These are phyloP conservation scores for Ursus arctos DNA, from an alignment of 2,113 vertebrate genomes.

Conservation along the genomic window DNA sequence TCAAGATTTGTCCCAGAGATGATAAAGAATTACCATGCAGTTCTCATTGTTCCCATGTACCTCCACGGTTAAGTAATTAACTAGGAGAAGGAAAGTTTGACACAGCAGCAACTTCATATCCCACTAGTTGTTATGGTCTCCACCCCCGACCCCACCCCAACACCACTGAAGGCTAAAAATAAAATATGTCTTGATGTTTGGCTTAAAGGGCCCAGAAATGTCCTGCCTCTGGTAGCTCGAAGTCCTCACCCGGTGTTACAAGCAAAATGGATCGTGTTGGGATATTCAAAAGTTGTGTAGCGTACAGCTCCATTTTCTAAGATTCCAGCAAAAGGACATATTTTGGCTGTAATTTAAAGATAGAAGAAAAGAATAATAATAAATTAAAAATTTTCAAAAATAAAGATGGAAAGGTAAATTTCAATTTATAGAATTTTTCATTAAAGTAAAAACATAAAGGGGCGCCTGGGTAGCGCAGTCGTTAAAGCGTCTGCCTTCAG, in stretches of 20 bases:
- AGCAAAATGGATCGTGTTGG: slow-evolving; percentile 88
- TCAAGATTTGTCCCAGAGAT: not conserved
- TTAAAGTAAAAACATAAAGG: not conserved
- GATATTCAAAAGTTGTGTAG: slow-evolving; percentile 84
- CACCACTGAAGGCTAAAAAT: not conserved
- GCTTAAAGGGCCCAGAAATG: not conserved
- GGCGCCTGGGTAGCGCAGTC: no score
- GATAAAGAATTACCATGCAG: not conserved
- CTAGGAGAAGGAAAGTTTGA: slow-evolving; percentile 11
- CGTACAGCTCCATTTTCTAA: slow-evolving; percentile 87
- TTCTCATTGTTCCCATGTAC: not conserved
- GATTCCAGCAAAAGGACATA: slow-evolving; percentile 87
- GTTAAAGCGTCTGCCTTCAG: no score
- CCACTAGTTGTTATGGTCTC: no score
- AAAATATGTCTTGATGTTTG: not conserved
- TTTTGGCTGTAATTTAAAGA: slow-evolving; percentile 87
- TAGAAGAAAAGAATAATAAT: not conserved
- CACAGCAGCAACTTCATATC: not conserved
- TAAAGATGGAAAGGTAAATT: slow-evolving; percentile 46
- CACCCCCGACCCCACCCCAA: not conserved
- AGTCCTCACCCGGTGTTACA: slow-evolving; percentile 93
- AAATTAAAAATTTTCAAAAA: no score
- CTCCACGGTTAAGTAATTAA: not conserved
- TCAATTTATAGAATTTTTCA: slow-evolving; percentile 48
- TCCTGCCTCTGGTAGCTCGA: not conserved